phyloP scores from a whole-genome alignment of 1,140 invertebrate species.

The Drosophila eugracilis region DNA sequence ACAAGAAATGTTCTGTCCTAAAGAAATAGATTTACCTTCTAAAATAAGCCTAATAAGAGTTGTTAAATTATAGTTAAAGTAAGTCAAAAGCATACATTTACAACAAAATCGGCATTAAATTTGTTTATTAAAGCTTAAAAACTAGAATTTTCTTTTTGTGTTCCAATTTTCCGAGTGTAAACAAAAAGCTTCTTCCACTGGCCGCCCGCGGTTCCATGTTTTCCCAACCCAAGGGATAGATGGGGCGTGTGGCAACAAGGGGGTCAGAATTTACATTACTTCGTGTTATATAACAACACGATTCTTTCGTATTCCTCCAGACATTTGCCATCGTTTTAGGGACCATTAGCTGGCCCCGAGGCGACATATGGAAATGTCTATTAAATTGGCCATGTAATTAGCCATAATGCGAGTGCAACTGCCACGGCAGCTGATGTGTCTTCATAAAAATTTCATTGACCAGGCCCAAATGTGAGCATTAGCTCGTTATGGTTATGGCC shows the following conservation, averaged over 20 bases:
- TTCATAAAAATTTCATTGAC: slow-evolving; percentile 67
- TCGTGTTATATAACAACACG: slow-evolving; percentile 36
- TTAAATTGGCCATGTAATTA: slow-evolving; percentile 73
- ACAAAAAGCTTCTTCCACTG: slow-evolving; percentile 2
- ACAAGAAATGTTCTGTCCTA: no score
- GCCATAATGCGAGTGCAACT: slow-evolving; percentile 61
- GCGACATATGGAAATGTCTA: slow-evolving; percentile 61
- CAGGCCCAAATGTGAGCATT: slow-evolving; percentile 51
- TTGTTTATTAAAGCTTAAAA: slow-evolving; percentile 39
- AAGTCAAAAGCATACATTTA: slow-evolving; percentile 8
- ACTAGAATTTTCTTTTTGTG: slow-evolving; percentile 7
- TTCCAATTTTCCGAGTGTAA: slow-evolving; percentile 31
- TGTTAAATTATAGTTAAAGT: slow-evolving; percentile 12
- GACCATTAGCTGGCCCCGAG: slow-evolving; percentile 29
- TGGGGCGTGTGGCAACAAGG: no score
- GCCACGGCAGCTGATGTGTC: slow-evolving; percentile 50
- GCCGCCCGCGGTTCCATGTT: slow-evolving; percentile 13
- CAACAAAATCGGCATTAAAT: neutral
- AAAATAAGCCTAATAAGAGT: neutral
- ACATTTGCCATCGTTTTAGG: slow-evolving; percentile 36
- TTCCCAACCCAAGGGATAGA: neutral
- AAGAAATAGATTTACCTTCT: no score
- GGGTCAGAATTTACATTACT: slow-evolving; percentile 35
- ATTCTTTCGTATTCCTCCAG: slow-evolving; percentile 18
- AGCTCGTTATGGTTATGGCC: slow-evolving; percentile 51